Evolutionary conservation across 2,888 invertebrate genomes (phyloP).

Genomic region (Nematopogon swammerdamellus): DNA sequence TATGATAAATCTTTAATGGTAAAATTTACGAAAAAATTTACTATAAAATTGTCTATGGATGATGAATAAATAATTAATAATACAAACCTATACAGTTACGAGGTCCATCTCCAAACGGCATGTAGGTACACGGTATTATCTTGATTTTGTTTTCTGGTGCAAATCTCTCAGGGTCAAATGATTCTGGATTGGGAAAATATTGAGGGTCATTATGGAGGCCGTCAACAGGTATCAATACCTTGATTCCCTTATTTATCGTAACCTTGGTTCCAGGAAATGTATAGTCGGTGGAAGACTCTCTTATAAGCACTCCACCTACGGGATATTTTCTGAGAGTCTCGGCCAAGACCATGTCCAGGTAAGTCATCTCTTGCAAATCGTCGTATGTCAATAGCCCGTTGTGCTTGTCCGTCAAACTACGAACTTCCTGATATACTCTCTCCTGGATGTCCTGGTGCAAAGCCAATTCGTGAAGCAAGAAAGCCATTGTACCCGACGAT

Average conservation of each 20-base stretch:
- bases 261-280: constrained; percentile 20
- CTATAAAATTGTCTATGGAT: no score
- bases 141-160: constrained; percentile 10
- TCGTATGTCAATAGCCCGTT: constrained; percentile 27
- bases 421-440: constrained; percentile 25
- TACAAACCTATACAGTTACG: constrained; percentile 30
- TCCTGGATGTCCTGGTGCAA: constrained; percentile 24
- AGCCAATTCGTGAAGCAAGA: constrained; percentile 31
- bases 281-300: constrained; percentile 19
- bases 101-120: constrained; percentile 31
- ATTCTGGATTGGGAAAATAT: constrained; percentile 13
- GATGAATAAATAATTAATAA: neutral
- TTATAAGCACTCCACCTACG: constrained; percentile 19
- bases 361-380: constrained; percentile 25
- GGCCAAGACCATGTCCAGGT: constrained; percentile 27
- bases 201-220: constrained; percentile 16
- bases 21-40: no score
- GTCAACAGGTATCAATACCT: constrained; percentile 13
- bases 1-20: no score
- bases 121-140: constrained; percentile 18
- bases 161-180: constrained; percentile 16
- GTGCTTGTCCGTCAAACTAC: constrained; percentile 20
- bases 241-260: constrained; percentile 17
- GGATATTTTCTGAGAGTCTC: constrained; percentile 31
- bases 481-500: constrained; percentile 31